A percentile compares a stretch with the other conserved stretches of the same genome.
Evolutionary conservation across 2,113 vertebrate genomes (phyloP).

Genomic region (Nycticebus coucang): DNA sequence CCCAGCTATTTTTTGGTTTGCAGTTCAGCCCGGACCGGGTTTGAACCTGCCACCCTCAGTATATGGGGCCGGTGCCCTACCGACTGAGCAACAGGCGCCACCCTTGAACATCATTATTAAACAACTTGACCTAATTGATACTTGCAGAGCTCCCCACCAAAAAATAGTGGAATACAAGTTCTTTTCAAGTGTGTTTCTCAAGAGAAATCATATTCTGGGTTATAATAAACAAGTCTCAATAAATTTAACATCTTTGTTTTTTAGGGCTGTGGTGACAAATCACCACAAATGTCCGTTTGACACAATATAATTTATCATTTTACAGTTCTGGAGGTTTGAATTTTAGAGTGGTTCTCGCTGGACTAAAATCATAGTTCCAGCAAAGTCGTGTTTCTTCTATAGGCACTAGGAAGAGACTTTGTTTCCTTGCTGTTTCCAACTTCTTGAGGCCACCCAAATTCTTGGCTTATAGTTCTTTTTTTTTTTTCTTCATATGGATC

Average conservation of each 20-base stretch:
- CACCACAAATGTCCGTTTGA: background rate
- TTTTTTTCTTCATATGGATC: too few species aligned
- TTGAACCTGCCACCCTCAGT: too few species aligned
- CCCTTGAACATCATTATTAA: background rate
- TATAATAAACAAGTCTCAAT: background rate
- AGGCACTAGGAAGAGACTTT: background rate
- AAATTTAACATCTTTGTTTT: constrained; percentile 22
- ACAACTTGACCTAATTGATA: background rate
- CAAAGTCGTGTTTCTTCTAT: background rate
- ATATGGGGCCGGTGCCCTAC: too few species aligned
- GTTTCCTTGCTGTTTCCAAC: background rate
- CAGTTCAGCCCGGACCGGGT: too few species aligned
- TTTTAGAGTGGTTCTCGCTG: background rate
- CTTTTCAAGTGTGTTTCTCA: background rate
- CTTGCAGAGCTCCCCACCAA: background rate
- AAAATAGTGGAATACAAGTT: background rate
- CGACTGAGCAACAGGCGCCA: too few species aligned
- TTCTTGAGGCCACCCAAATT: background rate
- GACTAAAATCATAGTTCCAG: background rate
- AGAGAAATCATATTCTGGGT: background rate
- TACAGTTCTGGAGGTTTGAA: background rate
- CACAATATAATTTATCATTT: background rate
- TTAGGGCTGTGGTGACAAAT: background rate
- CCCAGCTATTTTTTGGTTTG: too few species aligned
- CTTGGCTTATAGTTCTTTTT: background rate